Base-by-base conservation (phyloP, 1,140 invertebrate genomes). In the Chrysopa pallens region DNA sequence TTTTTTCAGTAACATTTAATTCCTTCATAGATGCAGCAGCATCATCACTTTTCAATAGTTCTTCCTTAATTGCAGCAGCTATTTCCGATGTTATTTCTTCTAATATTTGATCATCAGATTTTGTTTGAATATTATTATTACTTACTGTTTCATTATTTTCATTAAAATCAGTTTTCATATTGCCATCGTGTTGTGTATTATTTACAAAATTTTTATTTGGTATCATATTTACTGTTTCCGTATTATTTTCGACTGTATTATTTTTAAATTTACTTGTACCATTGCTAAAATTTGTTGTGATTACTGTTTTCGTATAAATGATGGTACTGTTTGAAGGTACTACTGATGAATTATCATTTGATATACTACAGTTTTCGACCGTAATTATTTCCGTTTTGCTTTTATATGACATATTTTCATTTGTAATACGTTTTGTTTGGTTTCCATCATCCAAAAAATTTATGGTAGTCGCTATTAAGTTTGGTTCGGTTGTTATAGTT, bases 221-320 rank as follows among this genome's bases (percentile, higher is more conserved):
- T 33, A 11, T 35, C 9, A 42, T 27, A 28, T 35, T 39, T 29
- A 17, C 7, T 12, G 23, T n/a, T 33, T 8, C 12, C 7, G 14
- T 13, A 40, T 40, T 39, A 41, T 39, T 40, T 23, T 29, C 29
- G 13, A 7, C 40, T 27, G 36, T 36, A 35, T 29, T 42, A 15
- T 33, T 33, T 11, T 33, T 33, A 33, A 23, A 23, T 23, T 23
- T 23, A 23, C 5, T 23, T 5, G 17, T 23, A 23, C 17, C 17
- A 23, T 23, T 23, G 5, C 17, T 23, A 23, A 23, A 23, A 23
- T 23, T 23, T 23, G 17, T 23, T 3, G 17, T 23, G 17, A 23
- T 23, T 23, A 23, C 17, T 5, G 17, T 23, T 23, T 23, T 23
- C 17, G 17, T 23, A 23, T 23, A 23, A 23, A 23, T 23, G 2